Conservation (phyloP, 2,113 vertebrate species). For the Cyprinodon tularosa region DNA sequence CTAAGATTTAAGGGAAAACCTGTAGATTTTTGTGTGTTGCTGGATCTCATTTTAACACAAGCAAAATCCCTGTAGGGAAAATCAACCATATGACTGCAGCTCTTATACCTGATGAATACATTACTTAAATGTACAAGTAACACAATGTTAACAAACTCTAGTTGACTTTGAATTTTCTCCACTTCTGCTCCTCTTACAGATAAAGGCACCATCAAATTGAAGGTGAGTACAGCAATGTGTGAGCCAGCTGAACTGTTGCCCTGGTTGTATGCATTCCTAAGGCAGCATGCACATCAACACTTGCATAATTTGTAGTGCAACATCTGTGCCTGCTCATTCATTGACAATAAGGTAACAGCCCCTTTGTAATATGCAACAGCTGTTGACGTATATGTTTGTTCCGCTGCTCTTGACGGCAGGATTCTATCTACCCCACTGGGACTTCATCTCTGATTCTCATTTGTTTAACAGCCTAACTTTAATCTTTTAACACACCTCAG, state of each 20-base stretch:
- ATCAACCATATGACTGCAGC: neutral
- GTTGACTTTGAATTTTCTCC: conserved; percentile 8
- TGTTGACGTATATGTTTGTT: conserved; percentile 75
- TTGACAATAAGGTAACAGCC: conserved; percentile 76
- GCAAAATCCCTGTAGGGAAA: conserved; percentile 12
- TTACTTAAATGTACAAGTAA: neutral
- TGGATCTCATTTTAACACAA: conserved; percentile 28
- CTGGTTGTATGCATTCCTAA: conserved; percentile 63
- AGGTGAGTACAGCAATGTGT: conserved; percentile 81
- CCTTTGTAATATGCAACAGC: conserved; percentile 74
- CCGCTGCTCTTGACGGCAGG: conserved; percentile 66
- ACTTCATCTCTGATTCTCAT: conserved; percentile 60
- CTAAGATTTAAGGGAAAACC: conserved; percentile 14
- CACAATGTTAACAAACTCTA: neutral
- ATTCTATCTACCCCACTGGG: conserved; percentile 55
- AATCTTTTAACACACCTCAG: neutral
- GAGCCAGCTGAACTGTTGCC: conserved; percentile 68
- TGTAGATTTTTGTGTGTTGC: conserved; percentile 19
- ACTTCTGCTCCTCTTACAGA: conserved; percentile 77
- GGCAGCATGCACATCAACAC: conserved; percentile 72
- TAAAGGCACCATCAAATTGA: conserved; percentile 90
- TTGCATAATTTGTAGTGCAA: conserved; percentile 71
- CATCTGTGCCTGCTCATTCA: conserved; percentile 77
- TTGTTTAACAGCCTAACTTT: conserved; percentile 31
- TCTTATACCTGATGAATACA: neutral